phyloP scores from a whole-genome alignment of 2,797 vertebrate genomes.

The Notamacropus eugenii region DNA sequence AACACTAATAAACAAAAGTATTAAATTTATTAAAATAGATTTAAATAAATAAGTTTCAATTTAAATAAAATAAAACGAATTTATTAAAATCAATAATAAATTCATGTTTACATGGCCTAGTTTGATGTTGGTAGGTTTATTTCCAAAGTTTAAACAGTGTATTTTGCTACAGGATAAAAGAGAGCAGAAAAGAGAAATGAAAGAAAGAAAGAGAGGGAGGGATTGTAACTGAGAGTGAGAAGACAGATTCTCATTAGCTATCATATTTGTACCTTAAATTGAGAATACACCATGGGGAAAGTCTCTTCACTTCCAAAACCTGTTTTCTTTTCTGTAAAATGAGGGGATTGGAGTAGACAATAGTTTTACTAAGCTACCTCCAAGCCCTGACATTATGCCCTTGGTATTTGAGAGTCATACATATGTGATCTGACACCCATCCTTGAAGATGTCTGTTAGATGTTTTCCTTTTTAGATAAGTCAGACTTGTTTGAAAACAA shows the following conservation, averaged over 20 bases:
- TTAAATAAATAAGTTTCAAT: no score
- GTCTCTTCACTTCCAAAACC: neutral
- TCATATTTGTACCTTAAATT: neutral
- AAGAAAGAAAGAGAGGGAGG: neutral
- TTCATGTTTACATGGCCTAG: neutral
- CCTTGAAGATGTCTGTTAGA: neutral
- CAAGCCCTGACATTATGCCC: neutral
- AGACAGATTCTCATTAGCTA: neutral
- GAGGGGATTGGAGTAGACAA: neutral
- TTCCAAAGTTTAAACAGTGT: neutral
- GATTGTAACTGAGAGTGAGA: neutral
- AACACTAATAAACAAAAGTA: neutral
- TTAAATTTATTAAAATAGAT: no score
- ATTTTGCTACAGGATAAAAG: neutral
- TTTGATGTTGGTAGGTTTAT: neutral
- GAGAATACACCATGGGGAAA: neutral
- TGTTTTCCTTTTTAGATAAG: neutral
- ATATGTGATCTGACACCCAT: neutral
- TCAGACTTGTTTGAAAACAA: neutral
- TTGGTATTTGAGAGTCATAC: neutral
- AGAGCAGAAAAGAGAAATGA: neutral
- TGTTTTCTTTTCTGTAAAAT: neutral
- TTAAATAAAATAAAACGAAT: no score
- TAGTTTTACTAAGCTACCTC: neutral
- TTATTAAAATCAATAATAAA: no score